These are phyloP conservation scores for Ischnura elegans DNA, from an alignment of 2,888 invertebrate species.

Conservation along the genomic window DNA sequence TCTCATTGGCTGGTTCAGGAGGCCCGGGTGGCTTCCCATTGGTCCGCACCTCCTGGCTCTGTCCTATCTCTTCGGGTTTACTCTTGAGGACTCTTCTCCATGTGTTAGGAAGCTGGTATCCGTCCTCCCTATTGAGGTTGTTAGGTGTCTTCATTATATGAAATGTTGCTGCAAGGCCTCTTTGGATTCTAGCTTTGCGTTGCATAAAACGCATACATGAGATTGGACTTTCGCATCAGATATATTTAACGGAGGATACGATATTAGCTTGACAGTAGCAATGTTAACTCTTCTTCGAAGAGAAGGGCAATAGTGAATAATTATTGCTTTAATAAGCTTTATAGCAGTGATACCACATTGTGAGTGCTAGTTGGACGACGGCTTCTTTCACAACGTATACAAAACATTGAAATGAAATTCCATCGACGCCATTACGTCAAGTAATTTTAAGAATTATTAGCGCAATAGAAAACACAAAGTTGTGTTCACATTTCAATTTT, in stretches of 20 bases:
- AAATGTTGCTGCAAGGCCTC: conserved; percentile 83
- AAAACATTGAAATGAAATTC: conserved; percentile 43
- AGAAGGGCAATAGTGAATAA: background rate
- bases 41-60: too few species aligned
- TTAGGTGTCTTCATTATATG: too few species aligned
- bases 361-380: background rate
- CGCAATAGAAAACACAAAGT: conserved; percentile 68
- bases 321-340: background rate
- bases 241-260: background rate
- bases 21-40: too few species aligned
- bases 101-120: too few species aligned
- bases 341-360: background rate
- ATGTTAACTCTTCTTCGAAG: background rate
- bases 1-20: too few species aligned
- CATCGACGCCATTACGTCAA: conserved; percentile 69
- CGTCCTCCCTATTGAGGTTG: too few species aligned
- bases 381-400: background rate
- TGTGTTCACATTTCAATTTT: too few species aligned
- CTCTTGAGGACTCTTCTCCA: too few species aligned
- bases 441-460: conserved; percentile 61
- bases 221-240: conserved; percentile 47
- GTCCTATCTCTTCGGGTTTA: too few species aligned
- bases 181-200: conserved; percentile 80
- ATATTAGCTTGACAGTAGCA: background rate
- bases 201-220: conserved; percentile 80